Conservation (phyloP, 2,888 invertebrate genomes). For the Morpho achilles region DNA sequence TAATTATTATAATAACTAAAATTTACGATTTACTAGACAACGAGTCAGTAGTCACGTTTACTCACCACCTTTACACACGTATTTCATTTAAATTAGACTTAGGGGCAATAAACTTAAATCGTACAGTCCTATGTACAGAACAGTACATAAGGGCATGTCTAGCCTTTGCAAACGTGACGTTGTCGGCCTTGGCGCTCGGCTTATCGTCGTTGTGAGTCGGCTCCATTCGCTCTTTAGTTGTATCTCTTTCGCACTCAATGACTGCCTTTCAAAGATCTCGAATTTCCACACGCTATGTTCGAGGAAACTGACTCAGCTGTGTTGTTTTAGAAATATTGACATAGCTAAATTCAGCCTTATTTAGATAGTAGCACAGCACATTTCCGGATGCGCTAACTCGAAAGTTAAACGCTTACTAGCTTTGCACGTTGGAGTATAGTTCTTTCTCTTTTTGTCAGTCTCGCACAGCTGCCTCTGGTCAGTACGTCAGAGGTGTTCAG, state of each 20-base stretch:
- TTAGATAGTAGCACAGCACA: constrained; percentile 33
- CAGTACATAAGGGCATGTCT: constrained; percentile 49
- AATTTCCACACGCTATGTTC: constrained; percentile 66
- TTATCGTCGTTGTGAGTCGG: constrained; percentile 54
- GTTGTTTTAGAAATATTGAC: constrained; percentile 27
- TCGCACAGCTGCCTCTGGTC: constrained; percentile 65
- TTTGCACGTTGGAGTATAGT: constrained; percentile 52
- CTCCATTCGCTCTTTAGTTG: constrained; percentile 40
- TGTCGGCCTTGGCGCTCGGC: constrained; percentile 71
- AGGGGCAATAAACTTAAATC: constrained; percentile 53
- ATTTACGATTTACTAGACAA: not conserved
- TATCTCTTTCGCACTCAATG: constrained; percentile 65
- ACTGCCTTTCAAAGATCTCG: constrained; percentile 54
- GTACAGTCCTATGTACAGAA: constrained; percentile 10
- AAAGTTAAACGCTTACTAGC: constrained; percentile 43
- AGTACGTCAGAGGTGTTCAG: constrained; percentile 67
- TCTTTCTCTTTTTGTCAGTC: constrained; percentile 72
- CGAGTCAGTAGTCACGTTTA: not conserved
- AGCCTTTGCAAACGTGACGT: constrained; percentile 70
- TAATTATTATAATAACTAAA: no score
- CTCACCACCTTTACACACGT: not conserved
- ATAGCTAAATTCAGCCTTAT: constrained; percentile 47
- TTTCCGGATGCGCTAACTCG: constrained; percentile 32
- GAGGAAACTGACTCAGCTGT: constrained; percentile 71
- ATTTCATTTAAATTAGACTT: constrained; percentile 1